These are phyloP conservation scores for Octonoba sinensis DNA, from an alignment of 2,888 invertebrate genomes.

Conservation along the genomic window DNA sequence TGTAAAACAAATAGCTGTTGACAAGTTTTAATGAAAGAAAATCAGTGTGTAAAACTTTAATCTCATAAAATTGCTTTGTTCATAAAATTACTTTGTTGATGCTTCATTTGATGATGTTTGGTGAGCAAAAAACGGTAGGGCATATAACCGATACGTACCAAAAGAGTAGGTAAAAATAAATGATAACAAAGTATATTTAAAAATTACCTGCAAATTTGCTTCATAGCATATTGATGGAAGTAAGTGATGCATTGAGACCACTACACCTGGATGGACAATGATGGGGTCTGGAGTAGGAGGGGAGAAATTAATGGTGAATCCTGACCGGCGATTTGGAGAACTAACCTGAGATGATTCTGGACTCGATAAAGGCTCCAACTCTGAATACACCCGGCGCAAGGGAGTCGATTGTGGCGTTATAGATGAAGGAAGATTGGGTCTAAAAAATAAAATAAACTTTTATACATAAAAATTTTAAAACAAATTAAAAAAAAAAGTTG, in stretches of 20 bases:
- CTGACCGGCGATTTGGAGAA: slow-evolving; percentile 65
- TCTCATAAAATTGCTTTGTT: too few relatives aligned
- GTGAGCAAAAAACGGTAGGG: too few relatives aligned
- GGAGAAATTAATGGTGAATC: slow-evolving; percentile 79
- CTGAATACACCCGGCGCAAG: slow-evolving; percentile 51
- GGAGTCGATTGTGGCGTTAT: slow-evolving; percentile 25
- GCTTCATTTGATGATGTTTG: too few relatives aligned
- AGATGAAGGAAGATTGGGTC: slow-evolving; percentile 60
- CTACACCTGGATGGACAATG: slow-evolving; percentile 92
- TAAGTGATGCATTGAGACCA: slow-evolving; percentile 90
- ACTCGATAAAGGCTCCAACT: slow-evolving; percentile 24
- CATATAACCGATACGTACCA: too few relatives aligned
- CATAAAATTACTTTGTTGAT: too few relatives aligned
- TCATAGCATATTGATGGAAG: slow-evolving; percentile 80
- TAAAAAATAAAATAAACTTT: slow-evolving; percentile 10
- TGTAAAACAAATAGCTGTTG: too few relatives aligned
- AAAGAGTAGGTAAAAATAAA: not conserved
- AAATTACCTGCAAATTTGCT: slow-evolving; percentile 67
- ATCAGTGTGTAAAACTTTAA: too few relatives aligned
- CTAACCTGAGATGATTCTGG: slow-evolving; percentile 51
- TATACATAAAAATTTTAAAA: not conserved
- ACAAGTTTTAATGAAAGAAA: too few relatives aligned
- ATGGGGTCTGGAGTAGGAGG: slow-evolving; percentile 82
- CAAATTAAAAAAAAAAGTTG: not conserved
- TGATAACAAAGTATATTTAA: too few relatives aligned